Conservation (phyloP, 1,140 invertebrate genomes). For the Brachionus paranguensis region DNA sequence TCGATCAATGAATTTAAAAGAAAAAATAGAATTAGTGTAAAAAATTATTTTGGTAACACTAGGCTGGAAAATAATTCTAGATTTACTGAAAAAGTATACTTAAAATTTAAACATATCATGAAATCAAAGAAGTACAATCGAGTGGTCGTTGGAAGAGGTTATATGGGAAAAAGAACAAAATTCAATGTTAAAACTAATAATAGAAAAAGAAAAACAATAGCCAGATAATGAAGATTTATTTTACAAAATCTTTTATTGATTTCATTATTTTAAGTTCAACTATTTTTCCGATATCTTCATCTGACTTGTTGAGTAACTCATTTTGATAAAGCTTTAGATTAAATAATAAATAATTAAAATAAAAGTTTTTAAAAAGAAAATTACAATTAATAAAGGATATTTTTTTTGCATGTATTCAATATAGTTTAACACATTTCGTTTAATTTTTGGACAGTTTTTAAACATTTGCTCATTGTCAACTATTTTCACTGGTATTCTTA, state of each 20-base stretch:
- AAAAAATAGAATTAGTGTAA: not conserved
- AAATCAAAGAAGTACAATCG: not conserved
- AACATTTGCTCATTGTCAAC: not conserved
- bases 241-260: slow-evolving; percentile 27
- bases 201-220: not conserved
- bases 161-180: not conserved
- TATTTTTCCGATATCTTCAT: not conserved
- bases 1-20: not conserved
- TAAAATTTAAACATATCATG: slow-evolving; percentile 2
- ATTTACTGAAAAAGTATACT: not conserved
- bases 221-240: not conserved
- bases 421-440: slow-evolving; percentile 7
- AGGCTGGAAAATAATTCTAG: not conserved
- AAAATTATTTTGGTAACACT: not conserved
- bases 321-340: slow-evolving; percentile 6
- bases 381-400: slow-evolving; percentile 22
- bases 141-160: not conserved
- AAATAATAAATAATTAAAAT: not conserved
- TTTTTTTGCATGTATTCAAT: slow-evolving; percentile 16
- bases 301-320: not conserved
- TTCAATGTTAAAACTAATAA: not conserved
- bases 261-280: not conserved
- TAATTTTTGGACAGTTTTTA: slow-evolving; percentile 4
- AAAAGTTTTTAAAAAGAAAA: not conserved
- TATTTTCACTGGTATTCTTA: slow-evolving; percentile 1